Conservation (phyloP, 2,797 vertebrate genomes). For the Spinus olivaceus region DNA sequence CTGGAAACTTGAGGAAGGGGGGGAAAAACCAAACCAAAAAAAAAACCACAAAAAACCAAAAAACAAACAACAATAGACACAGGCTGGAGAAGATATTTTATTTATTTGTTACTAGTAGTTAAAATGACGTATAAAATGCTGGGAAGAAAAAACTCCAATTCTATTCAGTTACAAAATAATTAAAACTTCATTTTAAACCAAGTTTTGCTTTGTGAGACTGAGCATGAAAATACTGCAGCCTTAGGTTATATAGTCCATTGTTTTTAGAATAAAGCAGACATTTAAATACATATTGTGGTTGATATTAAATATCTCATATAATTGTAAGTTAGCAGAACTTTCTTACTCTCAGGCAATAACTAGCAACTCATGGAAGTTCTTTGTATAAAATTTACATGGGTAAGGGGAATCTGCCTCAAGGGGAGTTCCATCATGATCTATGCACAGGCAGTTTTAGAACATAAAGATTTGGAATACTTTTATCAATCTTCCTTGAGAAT, state of each 20-base stretch:
- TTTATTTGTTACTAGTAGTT: slow-evolving; percentile 77
- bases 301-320: slow-evolving; percentile 72
- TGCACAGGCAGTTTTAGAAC: slow-evolving; percentile 19
- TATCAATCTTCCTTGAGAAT: slow-evolving; percentile 56
- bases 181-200: slow-evolving; percentile 70
- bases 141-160: slow-evolving; percentile 71
- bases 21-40: neutral
- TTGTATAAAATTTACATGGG: slow-evolving; percentile 49
- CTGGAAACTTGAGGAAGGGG: slow-evolving; percentile 51
- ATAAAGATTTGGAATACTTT: slow-evolving; percentile 15
- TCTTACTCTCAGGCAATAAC: slow-evolving; percentile 65
- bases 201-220: slow-evolving; percentile 68
- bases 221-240: slow-evolving; percentile 60
- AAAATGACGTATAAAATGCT: slow-evolving; percentile 74
- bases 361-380: slow-evolving; percentile 61
- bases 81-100: slow-evolving; percentile 67
- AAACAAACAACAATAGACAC: slow-evolving; percentile 27
- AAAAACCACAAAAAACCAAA: neutral
- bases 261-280: slow-evolving; percentile 69
- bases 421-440: neutral
- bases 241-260: slow-evolving; percentile 67
- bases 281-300: slow-evolving; percentile 70
- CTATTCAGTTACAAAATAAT: slow-evolving; percentile 72
- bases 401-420: slow-evolving; percentile 30
- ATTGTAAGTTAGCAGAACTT: slow-evolving; percentile 66